phyloP scores from a whole-genome alignment of 1,140 invertebrate species.

The Planococcus citri region DNA sequence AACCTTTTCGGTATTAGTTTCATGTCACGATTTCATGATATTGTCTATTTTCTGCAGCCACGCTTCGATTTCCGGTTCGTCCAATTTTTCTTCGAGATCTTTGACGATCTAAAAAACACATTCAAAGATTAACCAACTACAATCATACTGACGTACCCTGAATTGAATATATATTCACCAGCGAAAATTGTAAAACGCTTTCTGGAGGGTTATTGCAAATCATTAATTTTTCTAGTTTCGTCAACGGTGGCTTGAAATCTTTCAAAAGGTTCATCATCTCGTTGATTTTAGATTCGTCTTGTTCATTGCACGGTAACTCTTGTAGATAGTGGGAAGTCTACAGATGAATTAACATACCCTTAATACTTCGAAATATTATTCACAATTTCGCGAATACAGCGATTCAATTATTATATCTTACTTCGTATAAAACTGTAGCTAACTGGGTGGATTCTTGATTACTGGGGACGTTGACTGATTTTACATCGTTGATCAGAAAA shows the following conservation, averaged over 20 bases:
- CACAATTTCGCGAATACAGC: neutral
- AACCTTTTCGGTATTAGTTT: neutral
- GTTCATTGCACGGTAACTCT: slow-evolving; percentile 21
- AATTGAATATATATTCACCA: slow-evolving; percentile 21
- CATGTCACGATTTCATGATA: neutral
- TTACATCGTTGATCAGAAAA: neutral
- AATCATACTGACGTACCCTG: too few species aligned
- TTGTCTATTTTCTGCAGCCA: neutral
- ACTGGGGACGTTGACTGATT: neutral
- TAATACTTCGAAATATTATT: neutral
- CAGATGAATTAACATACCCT: neutral
- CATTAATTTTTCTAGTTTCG: slow-evolving; percentile 24
- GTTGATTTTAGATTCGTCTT: slow-evolving; percentile 13
- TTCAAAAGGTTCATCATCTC: slow-evolving; percentile 14
- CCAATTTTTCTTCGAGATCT: slow-evolving; percentile 7
- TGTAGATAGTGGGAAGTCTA: slow-evolving; percentile 22
- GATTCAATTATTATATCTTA: neutral
- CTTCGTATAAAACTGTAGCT: neutral
- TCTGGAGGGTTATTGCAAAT: slow-evolving; percentile 23
- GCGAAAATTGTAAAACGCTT: slow-evolving; percentile 20
- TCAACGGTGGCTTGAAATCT: slow-evolving; percentile 16
- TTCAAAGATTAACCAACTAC: too few species aligned
- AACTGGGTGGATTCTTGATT: neutral
- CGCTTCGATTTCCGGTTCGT: neutral
- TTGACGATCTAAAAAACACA: slow-evolving; percentile 4